phyloP scores from a whole-genome alignment of 2,797 vertebrate species.

The Enteromius fasciolatus region DNA sequence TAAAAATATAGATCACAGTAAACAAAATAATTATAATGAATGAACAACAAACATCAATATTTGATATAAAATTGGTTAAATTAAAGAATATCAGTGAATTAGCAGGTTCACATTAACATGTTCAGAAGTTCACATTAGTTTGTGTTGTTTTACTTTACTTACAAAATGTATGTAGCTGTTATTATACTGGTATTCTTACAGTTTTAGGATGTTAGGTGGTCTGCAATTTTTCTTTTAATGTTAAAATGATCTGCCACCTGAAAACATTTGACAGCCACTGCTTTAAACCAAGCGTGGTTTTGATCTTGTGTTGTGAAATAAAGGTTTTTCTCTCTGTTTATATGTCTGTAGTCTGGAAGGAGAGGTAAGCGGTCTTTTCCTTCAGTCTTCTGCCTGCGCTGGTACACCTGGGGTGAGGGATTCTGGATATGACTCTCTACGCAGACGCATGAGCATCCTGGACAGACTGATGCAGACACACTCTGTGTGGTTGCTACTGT shows the following conservation, averaged over 20 bases:
- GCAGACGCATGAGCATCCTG: slow-evolving; percentile 86
- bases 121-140: not conserved
- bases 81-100: not conserved
- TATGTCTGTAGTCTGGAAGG: slow-evolving; percentile 74
- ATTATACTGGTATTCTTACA: not conserved
- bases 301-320: not conserved
- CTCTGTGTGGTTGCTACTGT: slow-evolving; percentile 89
- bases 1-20: not conserved
- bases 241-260: not conserved
- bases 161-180: not conserved
- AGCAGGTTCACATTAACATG: not conserved
- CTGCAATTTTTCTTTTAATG: not conserved
- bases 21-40: not conserved
- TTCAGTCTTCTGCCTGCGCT: slow-evolving; percentile 70
- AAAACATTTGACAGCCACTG: not conserved
- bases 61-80: not conserved
- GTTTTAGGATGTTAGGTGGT: not conserved
- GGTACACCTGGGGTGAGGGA: slow-evolving; percentile 79
- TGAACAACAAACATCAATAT: not conserved
- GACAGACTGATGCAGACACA: slow-evolving; percentile 91
- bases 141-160: not conserved
- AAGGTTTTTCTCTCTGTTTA: not conserved
- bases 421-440: slow-evolving; percentile 91
- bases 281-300: not conserved
- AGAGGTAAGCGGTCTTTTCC: slow-evolving; percentile 80